Base-by-base conservation (phyloP, 1,140 invertebrate genomes). In the Drosophila santomea region DNA sequence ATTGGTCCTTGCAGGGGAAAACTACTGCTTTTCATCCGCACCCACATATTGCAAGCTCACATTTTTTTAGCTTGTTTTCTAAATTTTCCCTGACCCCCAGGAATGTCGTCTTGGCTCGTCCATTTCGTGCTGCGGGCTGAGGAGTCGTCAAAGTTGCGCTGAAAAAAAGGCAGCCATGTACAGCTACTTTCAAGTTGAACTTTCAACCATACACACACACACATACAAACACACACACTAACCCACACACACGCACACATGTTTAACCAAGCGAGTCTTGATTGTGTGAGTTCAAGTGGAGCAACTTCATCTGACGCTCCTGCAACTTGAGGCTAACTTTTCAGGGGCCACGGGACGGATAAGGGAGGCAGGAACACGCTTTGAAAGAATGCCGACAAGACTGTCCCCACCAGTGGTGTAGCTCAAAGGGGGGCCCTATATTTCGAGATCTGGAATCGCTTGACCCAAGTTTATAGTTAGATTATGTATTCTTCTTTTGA, bases 371-470 rank as follows among this genome's bases (percentile, higher is more conserved):
- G 47, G 48, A 10, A 28, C 38, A 61, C 45, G 60, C 80, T 83
- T 83, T 83, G 39, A 76, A 85, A 83, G 77, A 73, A 83, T 80
- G 80, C 77, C 80, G 80, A 76, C 80, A 83, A 62, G 56, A 73
- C 63, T 62, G 55, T 57, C 63, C 57, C 41, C 7, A 10, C 3
- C 68, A 72, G 52, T 11, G 66, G 66, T 44, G 64, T 39, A 3
- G 17, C 7, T 6, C 1, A 3, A 20, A 32, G 7, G 25, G 50
- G 62, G 43, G 25, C 25, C 28, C 7, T 36, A 8, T 2, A 10
- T 36, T 11, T 36, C 3, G 11, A 36, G 2, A 36, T 11, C 5
- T 25, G 23, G 23, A 25, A 25, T 25, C 25, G 25, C 25, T 5
- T 4, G 25, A 25, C 25, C 4, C 25, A 25, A 25, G 25, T 25